These are phyloP conservation scores for Limnephilus marmoratus DNA, from an alignment of 2,888 invertebrate species.

Conservation along the genomic window DNA sequence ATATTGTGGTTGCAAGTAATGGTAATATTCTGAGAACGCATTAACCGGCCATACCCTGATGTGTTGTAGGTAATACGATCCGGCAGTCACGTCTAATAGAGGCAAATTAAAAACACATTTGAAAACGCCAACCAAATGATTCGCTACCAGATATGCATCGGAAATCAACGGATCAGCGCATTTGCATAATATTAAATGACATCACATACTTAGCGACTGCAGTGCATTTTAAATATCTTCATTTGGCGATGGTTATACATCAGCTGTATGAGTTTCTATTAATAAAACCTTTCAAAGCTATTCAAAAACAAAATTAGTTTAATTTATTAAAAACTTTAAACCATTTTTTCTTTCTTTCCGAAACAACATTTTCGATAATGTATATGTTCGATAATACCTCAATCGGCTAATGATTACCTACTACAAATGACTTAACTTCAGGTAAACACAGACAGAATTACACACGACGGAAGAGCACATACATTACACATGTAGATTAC, in stretches of 20 bases:
- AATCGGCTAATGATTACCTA: too few species aligned
- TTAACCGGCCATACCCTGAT: neutral
- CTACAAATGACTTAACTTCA: too few species aligned
- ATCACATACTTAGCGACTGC: neutral
- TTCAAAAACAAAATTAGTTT: neutral
- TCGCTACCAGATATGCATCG: conserved; percentile 46
- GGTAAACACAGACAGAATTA: too few species aligned
- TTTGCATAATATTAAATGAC: conserved; percentile 11
- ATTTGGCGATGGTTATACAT: neutral
- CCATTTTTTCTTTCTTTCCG: too few species aligned
- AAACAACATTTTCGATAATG: too few species aligned
- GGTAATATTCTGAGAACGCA: conserved; percentile 8
- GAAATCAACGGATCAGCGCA: neutral
- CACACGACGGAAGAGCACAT: too few species aligned
- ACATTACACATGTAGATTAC: too few species aligned
- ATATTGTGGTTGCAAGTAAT: neutral
- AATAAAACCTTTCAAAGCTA: too few species aligned
- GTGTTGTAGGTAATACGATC: conserved; percentile 5
- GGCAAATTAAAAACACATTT: conserved; percentile 62
- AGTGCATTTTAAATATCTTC: neutral
- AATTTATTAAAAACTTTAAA: too few species aligned
- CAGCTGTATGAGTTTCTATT: too few species aligned
- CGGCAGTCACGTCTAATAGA: conserved; percentile 52
- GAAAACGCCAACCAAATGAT: conserved; percentile 55
- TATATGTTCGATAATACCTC: too few species aligned